Percentiles rank a stretch among this genome's conserved stretches.
These are phyloP conservation scores for Lycodopsis pacificus DNA, from an alignment of 2,797 vertebrate genomes.

Conservation along the genomic window DNA sequence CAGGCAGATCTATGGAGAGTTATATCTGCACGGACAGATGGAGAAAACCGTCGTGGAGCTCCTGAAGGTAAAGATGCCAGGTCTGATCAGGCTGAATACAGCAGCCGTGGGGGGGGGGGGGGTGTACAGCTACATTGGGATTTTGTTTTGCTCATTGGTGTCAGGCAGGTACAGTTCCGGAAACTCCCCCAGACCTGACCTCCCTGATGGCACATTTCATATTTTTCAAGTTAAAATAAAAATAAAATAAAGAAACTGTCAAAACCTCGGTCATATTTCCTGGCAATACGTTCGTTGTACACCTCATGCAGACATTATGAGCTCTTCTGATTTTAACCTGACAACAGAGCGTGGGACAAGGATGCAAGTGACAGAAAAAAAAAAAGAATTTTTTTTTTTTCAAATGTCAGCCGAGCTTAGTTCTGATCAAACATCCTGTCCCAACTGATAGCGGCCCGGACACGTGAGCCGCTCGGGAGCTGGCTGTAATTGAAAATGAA, in stretches of 20 bases:
- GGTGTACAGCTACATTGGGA: slow-evolving; percentile 66
- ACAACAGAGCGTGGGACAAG: slow-evolving; percentile 62
- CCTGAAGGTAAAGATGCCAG: slow-evolving; percentile 79
- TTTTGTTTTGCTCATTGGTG: slow-evolving; percentile 57
- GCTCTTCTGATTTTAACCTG: slow-evolving; percentile 66
- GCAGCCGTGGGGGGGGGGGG: slow-evolving; percentile 41
- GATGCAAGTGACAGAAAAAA: slow-evolving; percentile 32
- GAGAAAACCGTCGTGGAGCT: slow-evolving; percentile 63
- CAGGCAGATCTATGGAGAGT: slow-evolving; percentile 59
- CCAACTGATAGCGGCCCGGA: slow-evolving; percentile 62
- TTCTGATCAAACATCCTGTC: slow-evolving; percentile 77
- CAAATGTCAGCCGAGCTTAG: slow-evolving; percentile 71
- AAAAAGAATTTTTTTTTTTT: background rate
- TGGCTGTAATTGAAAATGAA: slow-evolving; percentile 60
- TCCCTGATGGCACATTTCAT: slow-evolving; percentile 39
- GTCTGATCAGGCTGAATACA: slow-evolving; percentile 78
- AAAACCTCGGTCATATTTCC: slow-evolving; percentile 18
- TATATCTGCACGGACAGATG: slow-evolving; percentile 78
- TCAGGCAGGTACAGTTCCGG: slow-evolving; percentile 60
- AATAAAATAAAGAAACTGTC: slow-evolving; percentile 12
- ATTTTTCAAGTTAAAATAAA: slow-evolving; percentile 20
- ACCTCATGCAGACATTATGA: slow-evolving; percentile 62
- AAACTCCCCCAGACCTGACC: slow-evolving; percentile 37
- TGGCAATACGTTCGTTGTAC: slow-evolving; percentile 8
- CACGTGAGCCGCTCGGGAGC: slow-evolving; percentile 28